Conservation (phyloP, 2,113 vertebrate genomes). For the Sinocyclocheilus rhinocerous region DNA sequence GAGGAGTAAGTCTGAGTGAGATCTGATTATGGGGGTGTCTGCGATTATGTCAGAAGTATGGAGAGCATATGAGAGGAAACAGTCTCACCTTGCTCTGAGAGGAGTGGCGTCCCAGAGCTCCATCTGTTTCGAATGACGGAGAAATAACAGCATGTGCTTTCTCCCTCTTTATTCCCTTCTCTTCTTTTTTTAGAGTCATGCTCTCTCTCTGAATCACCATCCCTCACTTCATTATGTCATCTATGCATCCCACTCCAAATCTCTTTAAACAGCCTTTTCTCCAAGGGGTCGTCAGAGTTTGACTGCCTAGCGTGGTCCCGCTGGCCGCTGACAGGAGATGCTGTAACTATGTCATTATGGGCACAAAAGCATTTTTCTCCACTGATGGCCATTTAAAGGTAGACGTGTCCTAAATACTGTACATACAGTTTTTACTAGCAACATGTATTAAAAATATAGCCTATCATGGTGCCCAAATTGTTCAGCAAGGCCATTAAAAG, state of each 20-base stretch:
- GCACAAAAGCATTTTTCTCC: conserved; percentile 8
- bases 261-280: background rate
- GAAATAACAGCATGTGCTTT: conserved; percentile 28
- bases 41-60: background rate
- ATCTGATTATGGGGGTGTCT: background rate
- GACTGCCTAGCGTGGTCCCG: background rate
- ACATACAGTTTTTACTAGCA: background rate
- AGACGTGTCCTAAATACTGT: background rate
- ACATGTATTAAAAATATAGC: background rate
- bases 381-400: background rate
- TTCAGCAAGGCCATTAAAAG: background rate
- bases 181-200: background rate
- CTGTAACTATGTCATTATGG: background rate
- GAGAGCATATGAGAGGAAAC: background rate
- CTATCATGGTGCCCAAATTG: background rate
- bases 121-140: conserved; percentile 44
- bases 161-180: background rate
- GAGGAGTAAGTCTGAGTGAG: background rate
- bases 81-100: background rate
- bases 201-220: conserved; percentile 6
- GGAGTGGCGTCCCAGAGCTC: conserved; percentile 27
- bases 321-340: background rate
- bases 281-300: background rate
- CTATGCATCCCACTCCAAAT: conserved; percentile 3
- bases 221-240: conserved; percentile 15